phyloP scores from a whole-genome alignment of 2,113 vertebrate species.

The Pterocles burchelli region DNA sequence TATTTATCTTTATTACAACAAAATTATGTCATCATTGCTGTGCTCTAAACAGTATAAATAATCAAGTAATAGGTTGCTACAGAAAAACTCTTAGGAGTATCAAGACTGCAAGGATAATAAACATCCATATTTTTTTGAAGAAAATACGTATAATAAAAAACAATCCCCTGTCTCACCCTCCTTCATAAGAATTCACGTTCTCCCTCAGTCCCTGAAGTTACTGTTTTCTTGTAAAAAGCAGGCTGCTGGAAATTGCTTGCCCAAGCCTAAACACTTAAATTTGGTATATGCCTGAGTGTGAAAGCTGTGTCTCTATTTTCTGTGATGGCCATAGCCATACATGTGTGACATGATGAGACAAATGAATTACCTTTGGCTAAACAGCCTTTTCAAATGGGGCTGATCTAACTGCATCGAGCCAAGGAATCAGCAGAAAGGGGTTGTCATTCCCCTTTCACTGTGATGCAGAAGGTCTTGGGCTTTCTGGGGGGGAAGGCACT shows the following conservation, averaged over 20 bases:
- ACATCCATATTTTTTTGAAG: background rate
- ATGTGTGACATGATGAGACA: background rate
- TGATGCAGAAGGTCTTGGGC: background rate
- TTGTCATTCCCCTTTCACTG: background rate
- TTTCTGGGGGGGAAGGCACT: background rate
- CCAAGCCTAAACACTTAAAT: background rate
- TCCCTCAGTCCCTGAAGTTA: background rate
- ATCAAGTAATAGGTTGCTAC: constrained; percentile 10
- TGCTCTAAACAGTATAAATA: background rate
- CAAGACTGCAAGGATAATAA: background rate
- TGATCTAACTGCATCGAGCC: background rate
- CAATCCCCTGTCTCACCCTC: background rate
- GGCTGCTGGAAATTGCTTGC: background rate
- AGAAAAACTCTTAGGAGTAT: background rate
- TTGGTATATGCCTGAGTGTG: background rate
- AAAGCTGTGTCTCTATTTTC: background rate
- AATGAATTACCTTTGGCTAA: background rate
- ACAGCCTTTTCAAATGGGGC: background rate
- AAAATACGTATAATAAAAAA: background rate
- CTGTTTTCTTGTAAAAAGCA: background rate
- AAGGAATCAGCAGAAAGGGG: background rate
- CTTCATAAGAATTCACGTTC: background rate
- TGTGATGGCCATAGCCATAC: background rate
- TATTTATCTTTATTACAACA: constrained; percentile 23
- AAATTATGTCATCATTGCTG: background rate